Evolutionary conservation across 2,888 invertebrate genomes (phyloP).

Genomic region (Laspeyria flexula): DNA sequence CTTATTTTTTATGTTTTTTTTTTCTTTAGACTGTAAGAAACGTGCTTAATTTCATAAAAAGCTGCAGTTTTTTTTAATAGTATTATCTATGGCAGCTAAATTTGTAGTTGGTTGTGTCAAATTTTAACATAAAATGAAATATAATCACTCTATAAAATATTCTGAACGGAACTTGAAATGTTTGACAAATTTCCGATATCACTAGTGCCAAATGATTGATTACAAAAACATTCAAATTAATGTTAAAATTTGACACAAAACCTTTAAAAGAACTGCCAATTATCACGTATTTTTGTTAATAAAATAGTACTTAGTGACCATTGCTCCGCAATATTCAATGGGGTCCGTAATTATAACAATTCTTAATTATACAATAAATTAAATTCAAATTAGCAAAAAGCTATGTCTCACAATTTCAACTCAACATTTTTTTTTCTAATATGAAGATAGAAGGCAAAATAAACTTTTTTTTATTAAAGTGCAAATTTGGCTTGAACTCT

Average conservation of each 20-base stretch:
- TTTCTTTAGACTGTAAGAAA: conserved; percentile 54
- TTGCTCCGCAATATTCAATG: conserved; percentile 25
- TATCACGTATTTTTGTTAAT: conserved; percentile 23
- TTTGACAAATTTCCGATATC: neutral
- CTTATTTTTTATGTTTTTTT: conserved; percentile 71
- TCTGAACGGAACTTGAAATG: neutral
- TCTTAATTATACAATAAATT: conserved; percentile 10
- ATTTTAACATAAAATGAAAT: conserved; percentile 24
- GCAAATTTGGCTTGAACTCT: too few relatives aligned
- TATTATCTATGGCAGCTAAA: conserved; percentile 46
- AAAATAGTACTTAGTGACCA: conserved; percentile 41
- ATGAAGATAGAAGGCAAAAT: too few relatives aligned
- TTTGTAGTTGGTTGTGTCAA: conserved; percentile 17
- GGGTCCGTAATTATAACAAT: conserved; percentile 14
- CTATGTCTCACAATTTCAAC: too few relatives aligned
- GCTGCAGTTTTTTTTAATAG: conserved; percentile 44
- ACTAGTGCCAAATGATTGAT: too few relatives aligned
- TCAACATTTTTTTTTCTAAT: too few relatives aligned
- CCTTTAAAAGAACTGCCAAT: conserved; percentile 39
- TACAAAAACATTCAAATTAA: neutral
- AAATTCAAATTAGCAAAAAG: too few relatives aligned
- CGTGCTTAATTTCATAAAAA: conserved; percentile 61
- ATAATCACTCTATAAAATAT: too few relatives aligned
- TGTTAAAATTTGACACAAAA: conserved; percentile 18
- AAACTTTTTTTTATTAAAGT: too few relatives aligned